phyloP scores from a whole-genome alignment of 35 echinoderm and acorn worm genomes.

The Ptychodera flava region DNA sequence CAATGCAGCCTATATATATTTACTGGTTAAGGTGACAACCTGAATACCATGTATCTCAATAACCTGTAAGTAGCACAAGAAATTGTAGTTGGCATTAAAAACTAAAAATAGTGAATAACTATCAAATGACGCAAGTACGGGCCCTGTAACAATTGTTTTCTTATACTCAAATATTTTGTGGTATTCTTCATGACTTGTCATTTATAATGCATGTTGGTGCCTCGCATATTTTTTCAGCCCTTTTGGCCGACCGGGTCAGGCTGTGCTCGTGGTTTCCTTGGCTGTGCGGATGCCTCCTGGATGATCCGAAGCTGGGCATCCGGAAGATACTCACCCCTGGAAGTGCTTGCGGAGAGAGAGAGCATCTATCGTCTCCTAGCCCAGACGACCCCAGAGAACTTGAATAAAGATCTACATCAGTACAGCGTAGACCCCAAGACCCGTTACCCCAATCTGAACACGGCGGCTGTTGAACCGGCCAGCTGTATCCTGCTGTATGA shows the following conservation, averaged over 20 bases:
- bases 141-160: no score
- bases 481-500: constrained; percentile 75
- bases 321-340: constrained; percentile 46
- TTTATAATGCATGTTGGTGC: no score
- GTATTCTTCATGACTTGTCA: no score
- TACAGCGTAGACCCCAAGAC: constrained; percentile 71
- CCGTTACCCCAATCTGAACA: constrained; percentile 66
- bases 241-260: constrained; percentile 99
- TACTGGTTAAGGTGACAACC: no score
- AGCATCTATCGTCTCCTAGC: constrained; percentile 82
- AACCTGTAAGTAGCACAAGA: no score
- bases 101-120: no score
- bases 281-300: constrained; percentile 81
- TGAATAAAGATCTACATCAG: constrained; percentile 62
- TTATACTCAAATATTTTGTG: no score
- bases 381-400: constrained; percentile 94
- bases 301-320: constrained; percentile 79
- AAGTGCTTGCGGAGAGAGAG: constrained; percentile 83
- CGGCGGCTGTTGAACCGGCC: constrained; percentile 39
- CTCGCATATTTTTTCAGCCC: constrained; percentile 42
- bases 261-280: constrained; percentile 87
- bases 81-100: no score
- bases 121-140: no score
- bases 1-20: no score
- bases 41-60: no score